phyloP scores from a whole-genome alignment of 2,888 invertebrate species.

The Sminthurides aquaticus region DNA sequence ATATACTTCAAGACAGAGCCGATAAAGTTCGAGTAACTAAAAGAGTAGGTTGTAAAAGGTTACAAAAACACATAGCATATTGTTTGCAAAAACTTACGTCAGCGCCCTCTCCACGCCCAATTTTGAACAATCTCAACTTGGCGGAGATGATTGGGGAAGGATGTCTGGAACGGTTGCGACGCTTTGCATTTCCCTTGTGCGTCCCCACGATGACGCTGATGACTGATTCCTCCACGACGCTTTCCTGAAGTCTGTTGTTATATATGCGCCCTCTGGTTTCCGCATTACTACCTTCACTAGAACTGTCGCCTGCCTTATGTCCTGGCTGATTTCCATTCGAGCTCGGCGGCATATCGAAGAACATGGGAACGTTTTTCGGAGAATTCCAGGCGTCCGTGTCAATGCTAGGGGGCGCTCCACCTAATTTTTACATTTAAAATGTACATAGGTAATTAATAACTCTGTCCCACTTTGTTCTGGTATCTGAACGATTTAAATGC shows the following conservation, averaged over 20 bases:
- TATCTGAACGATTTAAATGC: too few species aligned
- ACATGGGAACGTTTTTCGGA: constrained; percentile 53
- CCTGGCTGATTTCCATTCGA: neutral
- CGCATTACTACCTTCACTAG: neutral
- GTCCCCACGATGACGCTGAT: neutral
- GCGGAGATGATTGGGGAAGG: constrained; percentile 47
- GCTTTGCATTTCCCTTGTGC: neutral
- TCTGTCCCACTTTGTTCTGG: too few species aligned
- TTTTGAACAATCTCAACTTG: constrained; percentile 52
- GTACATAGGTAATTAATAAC: too few species aligned
- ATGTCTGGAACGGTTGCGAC: neutral
- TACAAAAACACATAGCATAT: too few species aligned
- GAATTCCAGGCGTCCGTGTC: constrained; percentile 54
- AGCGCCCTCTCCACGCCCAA: constrained; percentile 24
- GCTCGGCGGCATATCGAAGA: constrained; percentile 50
- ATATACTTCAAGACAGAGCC: too few species aligned
- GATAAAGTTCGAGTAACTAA: too few species aligned
- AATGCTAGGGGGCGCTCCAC: constrained; percentile 53
- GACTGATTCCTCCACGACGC: neutral
- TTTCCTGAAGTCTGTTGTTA: neutral
- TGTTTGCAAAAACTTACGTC: constrained; percentile 20
- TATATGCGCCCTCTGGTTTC: neutral
- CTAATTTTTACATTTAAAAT: constrained; percentile 45
- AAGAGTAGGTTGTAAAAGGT: too few species aligned
- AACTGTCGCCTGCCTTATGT: neutral